phyloP scores from a whole-genome alignment of 2,888 invertebrate genomes.

The Craniophora ligustri region DNA sequence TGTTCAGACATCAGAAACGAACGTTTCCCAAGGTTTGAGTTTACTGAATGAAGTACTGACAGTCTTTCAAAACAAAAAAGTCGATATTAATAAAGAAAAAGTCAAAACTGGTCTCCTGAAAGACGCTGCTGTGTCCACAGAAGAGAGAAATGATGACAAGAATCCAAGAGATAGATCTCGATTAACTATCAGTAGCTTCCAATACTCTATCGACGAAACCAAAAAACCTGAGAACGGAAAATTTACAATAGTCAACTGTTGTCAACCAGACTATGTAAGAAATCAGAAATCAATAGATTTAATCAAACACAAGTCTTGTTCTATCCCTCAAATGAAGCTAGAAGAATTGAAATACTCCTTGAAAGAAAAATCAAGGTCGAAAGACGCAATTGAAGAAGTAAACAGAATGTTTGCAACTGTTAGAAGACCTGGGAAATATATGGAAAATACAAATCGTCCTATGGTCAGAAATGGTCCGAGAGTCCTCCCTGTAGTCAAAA shows the following conservation, averaged over 20 bases:
- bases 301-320: conserved; percentile 77
- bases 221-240: conserved; percentile 55
- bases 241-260: conserved; percentile 66
- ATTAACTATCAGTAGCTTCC: conserved; percentile 61
- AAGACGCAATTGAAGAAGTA: conserved; percentile 80
- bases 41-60: conserved; percentile 80
- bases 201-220: conserved; percentile 66
- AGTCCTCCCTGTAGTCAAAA: conserved; percentile 79
- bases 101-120: conserved; percentile 62
- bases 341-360: conserved; percentile 76
- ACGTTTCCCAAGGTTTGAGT: conserved; percentile 66
- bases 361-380: conserved; percentile 73
- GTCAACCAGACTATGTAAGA: conserved; percentile 61
- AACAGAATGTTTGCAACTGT: conserved; percentile 83
- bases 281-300: conserved; percentile 62
- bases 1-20: conserved; percentile 70
- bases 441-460: conserved; percentile 70
- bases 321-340: conserved; percentile 83
- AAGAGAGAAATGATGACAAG: conserved; percentile 49
- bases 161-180: conserved; percentile 46
- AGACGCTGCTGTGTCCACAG: conserved; percentile 72
- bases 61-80: conserved; percentile 77
- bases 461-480: conserved; percentile 74
- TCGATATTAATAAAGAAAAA: conserved; percentile 50
- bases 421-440: conserved; percentile 50